phyloP scores from a whole-genome alignment of 2,888 invertebrate genomes.

The Athalia circularis region DNA sequence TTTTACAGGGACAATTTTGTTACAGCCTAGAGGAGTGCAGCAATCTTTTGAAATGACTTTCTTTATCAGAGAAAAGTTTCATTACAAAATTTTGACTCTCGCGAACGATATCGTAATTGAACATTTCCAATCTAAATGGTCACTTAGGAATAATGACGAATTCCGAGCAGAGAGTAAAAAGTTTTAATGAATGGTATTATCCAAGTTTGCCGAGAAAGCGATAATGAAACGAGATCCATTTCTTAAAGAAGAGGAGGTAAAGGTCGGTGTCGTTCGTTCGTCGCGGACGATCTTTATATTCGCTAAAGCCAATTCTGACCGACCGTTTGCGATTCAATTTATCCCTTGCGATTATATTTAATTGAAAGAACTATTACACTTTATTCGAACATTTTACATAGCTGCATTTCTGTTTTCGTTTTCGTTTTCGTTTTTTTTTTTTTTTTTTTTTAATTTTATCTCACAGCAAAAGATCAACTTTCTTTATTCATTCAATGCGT shows the following conservation, averaged over 20 bases:
- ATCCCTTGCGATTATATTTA: slow-evolving; percentile 27
- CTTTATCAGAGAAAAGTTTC: slow-evolving; percentile 40
- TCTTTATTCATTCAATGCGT: too few species aligned
- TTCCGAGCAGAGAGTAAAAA: slow-evolving; percentile 59
- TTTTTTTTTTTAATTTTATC: background rate
- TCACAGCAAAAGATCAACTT: too few species aligned
- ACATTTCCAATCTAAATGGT: slow-evolving; percentile 44
- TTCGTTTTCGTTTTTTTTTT: slow-evolving; percentile 36
- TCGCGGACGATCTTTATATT: slow-evolving; percentile 51
- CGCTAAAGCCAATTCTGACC: slow-evolving; percentile 64
- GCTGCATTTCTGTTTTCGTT: background rate
- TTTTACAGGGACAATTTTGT: background rate
- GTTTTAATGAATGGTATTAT: slow-evolving; percentile 66
- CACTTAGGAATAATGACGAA: slow-evolving; percentile 44
- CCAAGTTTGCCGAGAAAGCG: slow-evolving; percentile 61
- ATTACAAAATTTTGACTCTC: slow-evolving; percentile 38
- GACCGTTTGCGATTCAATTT: slow-evolving; percentile 53
- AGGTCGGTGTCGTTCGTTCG: background rate
- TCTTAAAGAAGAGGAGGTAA: slow-evolving; percentile 50
- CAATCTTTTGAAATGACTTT: slow-evolving; percentile 33
- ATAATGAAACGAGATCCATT: slow-evolving; percentile 58
- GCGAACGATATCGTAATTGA: slow-evolving; percentile 33
- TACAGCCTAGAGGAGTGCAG: background rate
- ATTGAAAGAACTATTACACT: background rate
- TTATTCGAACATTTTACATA: background rate